Percentiles rank a stretch among this genome's conserved stretches.
These are phyloP conservation scores for Varroa destructor DNA, from an alignment of 1,140 invertebrate genomes.

Conservation along the genomic window DNA sequence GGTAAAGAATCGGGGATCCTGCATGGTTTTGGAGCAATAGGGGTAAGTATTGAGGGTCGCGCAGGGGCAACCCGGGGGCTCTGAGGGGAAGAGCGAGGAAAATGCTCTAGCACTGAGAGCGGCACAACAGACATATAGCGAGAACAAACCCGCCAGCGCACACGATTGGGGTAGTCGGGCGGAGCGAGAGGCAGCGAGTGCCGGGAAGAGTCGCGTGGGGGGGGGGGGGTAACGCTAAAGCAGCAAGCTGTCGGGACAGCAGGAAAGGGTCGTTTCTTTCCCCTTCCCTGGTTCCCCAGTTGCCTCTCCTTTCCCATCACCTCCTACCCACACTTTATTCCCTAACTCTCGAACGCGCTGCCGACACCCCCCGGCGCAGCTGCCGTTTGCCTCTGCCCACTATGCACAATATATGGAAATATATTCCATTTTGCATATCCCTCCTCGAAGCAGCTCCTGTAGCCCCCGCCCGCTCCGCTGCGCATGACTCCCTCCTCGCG, in stretches of 20 bases:
- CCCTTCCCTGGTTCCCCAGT: no score
- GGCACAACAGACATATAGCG: not conserved
- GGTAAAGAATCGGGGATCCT: no score
- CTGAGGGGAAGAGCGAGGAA: no score
- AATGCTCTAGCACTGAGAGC: not conserved
- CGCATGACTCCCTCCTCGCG: slow-evolving; percentile 3
- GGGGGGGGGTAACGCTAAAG: not conserved
- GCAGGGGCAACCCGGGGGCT: not conserved
- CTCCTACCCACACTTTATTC: no score
- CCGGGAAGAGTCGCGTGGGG: not conserved
- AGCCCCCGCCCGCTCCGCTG: slow-evolving; percentile 18
- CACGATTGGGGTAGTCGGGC: not conserved
- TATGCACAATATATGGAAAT: slow-evolving; percentile 29
- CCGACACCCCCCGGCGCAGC: not conserved
- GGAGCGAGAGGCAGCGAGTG: not conserved
- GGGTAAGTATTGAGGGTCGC: no score
- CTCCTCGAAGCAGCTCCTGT: not conserved
- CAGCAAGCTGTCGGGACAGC: not conserved
- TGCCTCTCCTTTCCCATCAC: no score
- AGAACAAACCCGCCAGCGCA: not conserved
- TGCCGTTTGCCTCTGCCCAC: not conserved
- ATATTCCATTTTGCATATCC: slow-evolving; percentile 29
- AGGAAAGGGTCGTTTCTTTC: not conserved
- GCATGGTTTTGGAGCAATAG: no score
- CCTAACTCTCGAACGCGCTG: not conserved